Evolutionary conservation across 2,888 invertebrate species (phyloP).

Genomic region (Mythimna pallens): DNA sequence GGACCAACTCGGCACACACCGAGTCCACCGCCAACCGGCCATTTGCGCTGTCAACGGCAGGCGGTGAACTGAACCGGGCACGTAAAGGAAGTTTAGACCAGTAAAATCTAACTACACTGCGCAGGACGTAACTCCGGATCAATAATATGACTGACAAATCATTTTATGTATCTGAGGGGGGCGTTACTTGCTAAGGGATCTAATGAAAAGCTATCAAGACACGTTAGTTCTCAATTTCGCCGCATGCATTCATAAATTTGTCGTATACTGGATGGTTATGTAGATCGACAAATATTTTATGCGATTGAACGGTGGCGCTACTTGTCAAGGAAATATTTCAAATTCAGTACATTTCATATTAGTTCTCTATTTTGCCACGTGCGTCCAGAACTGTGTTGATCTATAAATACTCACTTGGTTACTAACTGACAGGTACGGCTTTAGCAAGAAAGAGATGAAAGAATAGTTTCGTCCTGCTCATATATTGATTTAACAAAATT

Average conservation of each 20-base stretch:
- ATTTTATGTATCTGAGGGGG: background rate
- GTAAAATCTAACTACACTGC: constrained; percentile 18
- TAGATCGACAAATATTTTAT: too few relatives aligned
- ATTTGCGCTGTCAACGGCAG: background rate
- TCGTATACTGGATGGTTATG: background rate
- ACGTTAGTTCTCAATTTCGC: constrained; percentile 15
- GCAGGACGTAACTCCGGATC: constrained; percentile 10
- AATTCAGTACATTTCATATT: too few relatives aligned
- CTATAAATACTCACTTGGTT: too few relatives aligned
- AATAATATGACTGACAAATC: constrained; percentile 1
- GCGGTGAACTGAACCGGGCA: constrained; percentile 12
- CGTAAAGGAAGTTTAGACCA: background rate
- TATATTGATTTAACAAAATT: too few relatives aligned
- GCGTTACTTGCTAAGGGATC: background rate
- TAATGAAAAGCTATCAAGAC: too few relatives aligned
- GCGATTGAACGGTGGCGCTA: too few relatives aligned
- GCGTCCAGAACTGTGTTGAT: too few relatives aligned
- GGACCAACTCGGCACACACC: background rate
- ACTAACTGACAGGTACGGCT: too few relatives aligned
- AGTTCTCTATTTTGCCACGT: too few relatives aligned
- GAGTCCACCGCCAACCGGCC: constrained; percentile 37
- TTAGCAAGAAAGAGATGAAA: too few relatives aligned
- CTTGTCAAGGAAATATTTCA: too few relatives aligned
- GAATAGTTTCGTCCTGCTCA: too few relatives aligned
- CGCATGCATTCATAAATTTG: constrained; percentile 1